Evolutionary conservation across 2,113 vertebrate genomes (phyloP).

Genomic region (Mustelus asterias): DNA sequence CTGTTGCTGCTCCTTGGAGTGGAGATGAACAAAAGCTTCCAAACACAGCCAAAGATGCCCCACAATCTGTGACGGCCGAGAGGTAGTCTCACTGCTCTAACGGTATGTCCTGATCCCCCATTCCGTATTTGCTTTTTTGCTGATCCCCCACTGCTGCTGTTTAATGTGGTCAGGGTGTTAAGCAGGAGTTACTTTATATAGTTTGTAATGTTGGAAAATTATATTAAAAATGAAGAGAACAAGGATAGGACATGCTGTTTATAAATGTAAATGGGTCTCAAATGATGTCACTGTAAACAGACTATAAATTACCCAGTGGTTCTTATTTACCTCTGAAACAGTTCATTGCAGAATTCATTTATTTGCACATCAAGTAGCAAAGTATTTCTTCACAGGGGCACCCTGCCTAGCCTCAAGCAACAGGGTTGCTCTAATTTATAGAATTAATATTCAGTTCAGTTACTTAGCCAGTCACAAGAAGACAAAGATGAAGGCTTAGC

Average conservation of each 20-base stretch:
- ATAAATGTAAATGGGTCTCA: not conserved
- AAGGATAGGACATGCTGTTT: too few species aligned
- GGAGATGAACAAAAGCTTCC: not conserved
- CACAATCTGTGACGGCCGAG: not conserved
- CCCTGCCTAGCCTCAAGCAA: not conserved
- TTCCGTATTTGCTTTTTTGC: not conserved
- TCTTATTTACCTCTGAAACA: not conserved
- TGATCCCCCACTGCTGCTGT: not conserved
- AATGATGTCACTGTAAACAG: not conserved
- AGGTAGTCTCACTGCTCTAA: not conserved
- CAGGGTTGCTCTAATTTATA: not conserved
- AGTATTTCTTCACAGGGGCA: not conserved
- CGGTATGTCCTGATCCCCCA: not conserved
- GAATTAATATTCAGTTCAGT: not conserved
- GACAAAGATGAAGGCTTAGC: conserved; percentile 7
- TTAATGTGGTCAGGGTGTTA: not conserved
- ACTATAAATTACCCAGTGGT: not conserved
- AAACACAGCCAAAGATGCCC: not conserved
- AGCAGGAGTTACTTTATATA: not conserved
- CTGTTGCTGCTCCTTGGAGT: not conserved
- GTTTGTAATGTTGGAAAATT: not conserved
- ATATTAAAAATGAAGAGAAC: not conserved
- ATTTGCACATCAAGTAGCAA: not conserved
- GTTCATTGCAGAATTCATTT: not conserved
- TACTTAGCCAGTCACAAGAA: not conserved